Percentiles rank a stretch among this genome's conserved stretches.
Conservation (phyloP, 1,140 invertebrate genomes). For the Drosophila rhopaloa region DNA sequence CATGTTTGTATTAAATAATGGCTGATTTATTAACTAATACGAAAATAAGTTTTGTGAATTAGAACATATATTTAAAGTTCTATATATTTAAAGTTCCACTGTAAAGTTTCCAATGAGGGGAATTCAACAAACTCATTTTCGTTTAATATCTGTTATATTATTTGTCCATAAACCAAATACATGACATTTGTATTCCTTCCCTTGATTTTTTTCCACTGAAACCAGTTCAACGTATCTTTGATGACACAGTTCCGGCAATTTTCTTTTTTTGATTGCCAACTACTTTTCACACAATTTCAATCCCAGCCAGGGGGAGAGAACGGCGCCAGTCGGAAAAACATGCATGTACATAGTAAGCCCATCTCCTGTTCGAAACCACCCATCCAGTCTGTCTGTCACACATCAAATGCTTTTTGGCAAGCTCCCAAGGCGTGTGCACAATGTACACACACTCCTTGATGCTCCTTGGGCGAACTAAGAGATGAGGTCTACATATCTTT, state of each 20-base stretch:
- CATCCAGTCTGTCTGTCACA: constrained; percentile 32
- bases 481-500: not conserved
- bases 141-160: too few species aligned
- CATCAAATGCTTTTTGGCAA: constrained; percentile 60
- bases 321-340: constrained; percentile 32
- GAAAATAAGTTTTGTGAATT: too few species aligned
- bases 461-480: not conserved
- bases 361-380: not conserved
- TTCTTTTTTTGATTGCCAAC: constrained; percentile 60
- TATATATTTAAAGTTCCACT: too few species aligned
- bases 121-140: too few species aligned
- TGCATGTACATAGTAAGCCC: not conserved
- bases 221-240: constrained; percentile 44
- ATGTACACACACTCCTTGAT: not conserved
- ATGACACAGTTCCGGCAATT: constrained; percentile 39
- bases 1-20: too few species aligned
- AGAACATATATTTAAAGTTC: too few species aligned
- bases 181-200: not conserved
- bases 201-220: not conserved
- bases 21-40: too few species aligned
- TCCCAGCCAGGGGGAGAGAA: constrained; percentile 10
- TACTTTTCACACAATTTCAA: constrained; percentile 44
- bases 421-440: constrained; percentile 32
- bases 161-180: not conserved
- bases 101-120: too few species aligned